Conservation (phyloP, 2,888 invertebrate species). For the Mamestra brassicae region DNA sequence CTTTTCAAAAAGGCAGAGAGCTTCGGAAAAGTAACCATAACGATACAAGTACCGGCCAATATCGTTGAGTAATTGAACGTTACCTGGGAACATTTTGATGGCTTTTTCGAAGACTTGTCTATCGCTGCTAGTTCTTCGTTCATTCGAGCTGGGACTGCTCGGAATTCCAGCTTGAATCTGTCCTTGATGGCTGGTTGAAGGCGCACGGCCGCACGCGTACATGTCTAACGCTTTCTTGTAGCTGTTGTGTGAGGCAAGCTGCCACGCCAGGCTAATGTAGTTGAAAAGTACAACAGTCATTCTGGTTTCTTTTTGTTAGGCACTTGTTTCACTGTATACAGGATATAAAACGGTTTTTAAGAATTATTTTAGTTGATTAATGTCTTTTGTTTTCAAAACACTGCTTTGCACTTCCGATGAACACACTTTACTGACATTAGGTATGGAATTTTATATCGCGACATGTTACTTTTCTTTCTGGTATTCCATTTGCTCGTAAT, state of each 20-base stretch:
- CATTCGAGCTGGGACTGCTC: conserved; percentile 28
- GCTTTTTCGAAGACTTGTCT: not conserved
- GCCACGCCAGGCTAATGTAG: conserved; percentile 33
- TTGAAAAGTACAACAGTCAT: conserved; percentile 24
- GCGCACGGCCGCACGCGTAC: conserved; percentile 35
- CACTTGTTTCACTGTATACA: not conserved
- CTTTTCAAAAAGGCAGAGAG: too few species aligned
- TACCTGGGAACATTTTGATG: too few species aligned
- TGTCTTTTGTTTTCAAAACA: too few species aligned
- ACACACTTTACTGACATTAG: too few species aligned
- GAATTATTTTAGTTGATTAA: not conserved
- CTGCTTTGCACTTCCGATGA: too few species aligned
- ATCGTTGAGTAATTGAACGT: too few species aligned
- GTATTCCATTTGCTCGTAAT: too few species aligned
- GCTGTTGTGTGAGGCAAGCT: conserved; percentile 23
- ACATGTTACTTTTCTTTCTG: too few species aligned
- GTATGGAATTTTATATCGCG: too few species aligned
- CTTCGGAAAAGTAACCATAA: too few species aligned
- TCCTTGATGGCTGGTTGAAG: conserved; percentile 26
- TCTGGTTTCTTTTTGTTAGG: not conserved
- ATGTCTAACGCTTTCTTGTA: conserved; percentile 40
- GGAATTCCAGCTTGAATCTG: conserved; percentile 17
- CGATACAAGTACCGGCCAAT: too few species aligned
- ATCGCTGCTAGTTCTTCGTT: conserved; percentile 38
- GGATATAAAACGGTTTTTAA: not conserved